A percentile compares a stretch with the other conserved stretches of the same genome.
These are phyloP conservation scores for Hirudinaria manillensis DNA, from an alignment of 2,888 invertebrate genomes.

Conservation along the genomic window DNA sequence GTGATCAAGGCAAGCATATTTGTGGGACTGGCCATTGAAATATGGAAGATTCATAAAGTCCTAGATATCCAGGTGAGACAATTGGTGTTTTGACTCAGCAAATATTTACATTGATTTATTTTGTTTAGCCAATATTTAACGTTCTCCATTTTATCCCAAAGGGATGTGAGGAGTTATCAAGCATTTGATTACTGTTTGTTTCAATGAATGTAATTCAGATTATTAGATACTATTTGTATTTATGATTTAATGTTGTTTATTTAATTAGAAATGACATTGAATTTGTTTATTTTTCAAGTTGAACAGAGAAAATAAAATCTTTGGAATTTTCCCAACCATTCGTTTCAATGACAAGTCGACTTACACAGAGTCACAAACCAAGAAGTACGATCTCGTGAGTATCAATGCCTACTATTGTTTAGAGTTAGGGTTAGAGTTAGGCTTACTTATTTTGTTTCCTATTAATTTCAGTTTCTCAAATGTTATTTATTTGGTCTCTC, in stretches of 20 bases:
- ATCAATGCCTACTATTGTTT: no score
- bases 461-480: neutral
- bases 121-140: neutral
- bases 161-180: no score
- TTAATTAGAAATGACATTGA: neutral
- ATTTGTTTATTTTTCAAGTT: slow-evolving; percentile 57
- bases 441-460: neutral
- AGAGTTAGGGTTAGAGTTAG: neutral
- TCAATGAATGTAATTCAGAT: neutral
- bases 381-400: slow-evolving; percentile 71
- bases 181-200: neutral
- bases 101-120: neutral
- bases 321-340: slow-evolving; percentile 75
- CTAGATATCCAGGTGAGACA: slow-evolving; percentile 55
- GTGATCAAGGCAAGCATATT: slow-evolving; percentile 80
- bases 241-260: neutral
- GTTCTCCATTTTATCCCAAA: no score
- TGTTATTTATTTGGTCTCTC: no score
- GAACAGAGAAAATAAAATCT: slow-evolving; percentile 66
- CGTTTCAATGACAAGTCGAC: slow-evolving; percentile 88
- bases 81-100: neutral
- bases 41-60: slow-evolving; percentile 97
- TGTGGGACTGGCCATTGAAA: slow-evolving; percentile 86
- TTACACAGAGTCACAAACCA: slow-evolving; percentile 87
- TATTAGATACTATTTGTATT: neutral